A percentile compares a stretch with the other conserved stretches of the same genome.
phyloP scores from a whole-genome alignment of 37 sponge, comb jelly and placozoan species.

The Sycon ciliatum region DNA sequence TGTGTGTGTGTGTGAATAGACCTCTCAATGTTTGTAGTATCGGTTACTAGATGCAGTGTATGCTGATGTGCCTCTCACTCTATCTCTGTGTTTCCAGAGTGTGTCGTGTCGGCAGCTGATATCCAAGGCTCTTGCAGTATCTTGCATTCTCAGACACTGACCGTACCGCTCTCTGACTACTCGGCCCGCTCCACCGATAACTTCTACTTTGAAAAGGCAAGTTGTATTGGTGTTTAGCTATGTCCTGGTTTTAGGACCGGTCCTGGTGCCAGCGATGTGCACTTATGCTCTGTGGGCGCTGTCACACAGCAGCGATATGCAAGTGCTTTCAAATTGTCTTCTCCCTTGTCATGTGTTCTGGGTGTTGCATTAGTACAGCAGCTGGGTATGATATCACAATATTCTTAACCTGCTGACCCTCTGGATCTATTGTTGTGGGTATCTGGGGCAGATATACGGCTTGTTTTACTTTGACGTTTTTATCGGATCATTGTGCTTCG shows the following conservation, averaged over 20 bases:
- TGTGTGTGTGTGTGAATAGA: background rate
- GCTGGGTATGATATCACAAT: too few species aligned
- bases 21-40: background rate
- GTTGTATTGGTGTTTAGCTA: background rate
- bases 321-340: too few species aligned
- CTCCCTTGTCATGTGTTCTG: too few species aligned
- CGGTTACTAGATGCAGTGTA: background rate
- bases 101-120: conserved; percentile 32
- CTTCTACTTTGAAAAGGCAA: conserved; percentile 61
- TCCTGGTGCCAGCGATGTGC: too few species aligned
- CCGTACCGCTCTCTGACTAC: conserved; percentile 34
- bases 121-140: conserved; percentile 64
- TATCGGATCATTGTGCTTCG: too few species aligned
- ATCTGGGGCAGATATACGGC: too few species aligned
- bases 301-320: too few species aligned
- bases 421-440: too few species aligned
- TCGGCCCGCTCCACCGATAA: conserved; percentile 34
- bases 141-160: conserved; percentile 46
- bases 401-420: too few species aligned
- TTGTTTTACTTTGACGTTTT: too few species aligned
- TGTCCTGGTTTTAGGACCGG: background rate
- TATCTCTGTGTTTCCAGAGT: conserved; percentile 21
- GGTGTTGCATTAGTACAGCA: too few species aligned
- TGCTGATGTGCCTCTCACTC: background rate
- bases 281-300: too few species aligned